phyloP scores from a whole-genome alignment of 2,888 invertebrate species.

The Barypeithes pellucidus region DNA sequence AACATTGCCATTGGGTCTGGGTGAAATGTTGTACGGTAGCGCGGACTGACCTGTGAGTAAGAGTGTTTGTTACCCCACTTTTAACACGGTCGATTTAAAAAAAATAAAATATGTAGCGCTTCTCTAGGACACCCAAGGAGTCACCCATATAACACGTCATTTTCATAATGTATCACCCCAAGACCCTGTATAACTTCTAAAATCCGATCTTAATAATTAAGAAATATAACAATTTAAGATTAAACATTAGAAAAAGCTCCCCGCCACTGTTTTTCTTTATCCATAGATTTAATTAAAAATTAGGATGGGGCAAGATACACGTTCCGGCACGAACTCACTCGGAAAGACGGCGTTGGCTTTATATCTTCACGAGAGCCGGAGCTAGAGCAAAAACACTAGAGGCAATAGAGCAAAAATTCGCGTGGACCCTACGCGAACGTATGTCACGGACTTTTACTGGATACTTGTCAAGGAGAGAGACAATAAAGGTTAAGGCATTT shows the following conservation, averaged over 20 bases:
- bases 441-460: constrained; percentile 5
- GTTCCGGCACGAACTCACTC: constrained; percentile 17
- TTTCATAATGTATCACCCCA: too few species aligned
- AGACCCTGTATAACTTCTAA: too few species aligned
- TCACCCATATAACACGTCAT: too few species aligned
- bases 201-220: too few species aligned
- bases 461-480: background rate
- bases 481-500: background rate
- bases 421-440: constrained; percentile 17
- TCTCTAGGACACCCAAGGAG: too few species aligned
- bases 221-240: background rate
- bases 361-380: constrained; percentile 4
- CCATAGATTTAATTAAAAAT: constrained; percentile 27
- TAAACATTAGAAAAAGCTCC: background rate
- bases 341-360: constrained; percentile 14
- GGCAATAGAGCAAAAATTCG: constrained; percentile 23
- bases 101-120: too few species aligned
- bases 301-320: constrained; percentile 14
- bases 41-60: too few species aligned
- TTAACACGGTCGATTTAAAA: too few species aligned
- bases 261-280: constrained; percentile 12
- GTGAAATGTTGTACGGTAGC: too few species aligned
- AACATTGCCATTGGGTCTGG: too few species aligned
- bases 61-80: too few species aligned
- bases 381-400: constrained; percentile 19